Percentiles rank a stretch among this genome's conserved stretches.
Evolutionary conservation across 64 coral and sea anemone species (phyloP).

Genomic region (Montipora capricornis): DNA sequence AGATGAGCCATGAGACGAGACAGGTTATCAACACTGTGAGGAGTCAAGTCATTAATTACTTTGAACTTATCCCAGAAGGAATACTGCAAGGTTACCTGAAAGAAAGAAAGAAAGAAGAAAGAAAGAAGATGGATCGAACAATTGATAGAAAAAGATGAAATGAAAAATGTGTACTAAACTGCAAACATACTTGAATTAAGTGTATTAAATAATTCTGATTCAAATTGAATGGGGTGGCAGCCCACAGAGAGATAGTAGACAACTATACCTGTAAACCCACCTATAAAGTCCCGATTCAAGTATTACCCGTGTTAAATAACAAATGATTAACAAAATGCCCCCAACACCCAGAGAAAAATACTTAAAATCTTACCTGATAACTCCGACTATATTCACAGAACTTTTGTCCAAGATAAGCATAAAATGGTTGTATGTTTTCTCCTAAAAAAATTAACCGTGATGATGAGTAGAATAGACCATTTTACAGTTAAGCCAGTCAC

Average conservation of each 20-base stretch:
- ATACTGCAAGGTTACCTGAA: conserved; percentile 91
- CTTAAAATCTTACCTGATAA: conserved; percentile 78
- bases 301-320: not conserved
- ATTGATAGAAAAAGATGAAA: no score
- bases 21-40: conserved; percentile 78
- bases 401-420: conserved; percentile 96
- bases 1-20: conserved; percentile 75
- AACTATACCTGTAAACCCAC: no score
- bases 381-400: conserved; percentile 96
- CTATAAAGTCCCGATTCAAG: no score
- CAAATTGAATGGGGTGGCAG: no score
- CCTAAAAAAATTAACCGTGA: conserved; percentile 50
- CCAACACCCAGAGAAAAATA: not conserved
- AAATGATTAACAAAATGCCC: no score
- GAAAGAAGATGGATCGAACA: no score
- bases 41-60: conserved; percentile 52
- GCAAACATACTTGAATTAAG: no score
- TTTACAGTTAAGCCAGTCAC: no score
- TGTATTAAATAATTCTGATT: no score
- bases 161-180: no score
- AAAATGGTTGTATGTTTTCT: conserved; percentile 94
- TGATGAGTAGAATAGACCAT: no score
- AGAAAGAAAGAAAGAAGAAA: not conserved
- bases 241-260: no score
- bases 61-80: conserved; percentile 95